Evolutionary conservation across 2,888 invertebrate species (phyloP), one percentile per base, ranked within the genome.

Genomic region (Oxytorus armatus): DNA sequence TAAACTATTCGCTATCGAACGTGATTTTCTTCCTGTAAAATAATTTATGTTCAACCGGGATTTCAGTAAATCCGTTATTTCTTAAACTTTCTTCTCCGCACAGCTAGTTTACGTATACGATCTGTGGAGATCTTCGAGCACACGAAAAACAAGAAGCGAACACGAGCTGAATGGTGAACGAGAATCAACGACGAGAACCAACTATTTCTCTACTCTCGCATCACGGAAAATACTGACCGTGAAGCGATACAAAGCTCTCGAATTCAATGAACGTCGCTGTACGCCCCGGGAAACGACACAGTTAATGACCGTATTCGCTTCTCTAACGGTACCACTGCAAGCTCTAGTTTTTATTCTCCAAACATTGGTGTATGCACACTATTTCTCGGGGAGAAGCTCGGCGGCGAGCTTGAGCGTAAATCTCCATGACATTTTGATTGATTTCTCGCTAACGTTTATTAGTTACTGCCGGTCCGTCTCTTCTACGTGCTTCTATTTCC

Each of bases 211-310:
- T 57, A n/a, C 36, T 49, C 25, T 61, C 63, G 29, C 21, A 18
- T 66, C 23, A 23, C 51, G 11, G 66, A 75, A 51, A 66, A 79
- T 53, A 75, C 59, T 76, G 70, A 66, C 44, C 66, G 70, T 75
- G 59, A 72, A 66, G 75, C 70, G 55, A 72, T 76, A 59, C 61
- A 66, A 79, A 79, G 65, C 75, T 76, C 72, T 76, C 53, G 47
- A 61, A 72, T 72, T 79, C 70, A 66, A 76, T 76, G 70, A 44
- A 47, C 66, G 70, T 49, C 16, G 29, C 21, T 23, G 7, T 33
- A 57, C 36, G 55, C n/a, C 18, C 18, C 51, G 18, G 59, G 18
- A 70, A 57, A 65, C n/a, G n/a, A n/a, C 47, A 57, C 14, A 57
- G 14, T 53, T 42, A 25, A 47, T 25, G 44, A 23, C 33, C 44